Percentiles rank a stretch among this genome's conserved stretches.
phyloP scores from a whole-genome alignment of 2,797 vertebrate species.

The Gila robusta region DNA sequence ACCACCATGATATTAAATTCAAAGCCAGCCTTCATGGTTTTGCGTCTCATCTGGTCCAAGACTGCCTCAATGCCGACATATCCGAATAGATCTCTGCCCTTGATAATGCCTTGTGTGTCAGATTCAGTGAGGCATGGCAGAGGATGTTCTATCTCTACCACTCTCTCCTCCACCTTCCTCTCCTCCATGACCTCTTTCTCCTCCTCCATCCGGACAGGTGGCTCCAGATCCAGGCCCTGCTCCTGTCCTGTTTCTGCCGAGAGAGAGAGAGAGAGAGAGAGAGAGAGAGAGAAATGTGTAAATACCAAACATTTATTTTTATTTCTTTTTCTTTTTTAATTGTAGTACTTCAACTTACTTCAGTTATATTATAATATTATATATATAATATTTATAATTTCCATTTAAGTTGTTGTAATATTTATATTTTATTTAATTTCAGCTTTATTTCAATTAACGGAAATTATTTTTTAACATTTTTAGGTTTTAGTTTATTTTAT shows the following conservation, averaged over 20 bases:
- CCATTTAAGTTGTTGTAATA: neutral
- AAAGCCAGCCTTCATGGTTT: conserved; percentile 94
- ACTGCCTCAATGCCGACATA: conserved; percentile 94
- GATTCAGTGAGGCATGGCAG: conserved; percentile 49
- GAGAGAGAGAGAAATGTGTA: neutral
- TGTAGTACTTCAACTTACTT: too few species aligned
- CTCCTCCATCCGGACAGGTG: conserved; percentile 75
- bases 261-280: neutral
- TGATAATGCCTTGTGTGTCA: conserved; percentile 66
- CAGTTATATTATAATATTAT: too few species aligned
- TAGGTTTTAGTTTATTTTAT: too few species aligned
- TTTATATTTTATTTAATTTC: neutral
- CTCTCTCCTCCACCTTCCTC: conserved; percentile 57
- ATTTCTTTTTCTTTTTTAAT: too few species aligned
- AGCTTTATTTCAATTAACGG: neutral
- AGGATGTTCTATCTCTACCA: conserved; percentile 57
- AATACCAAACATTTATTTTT: neutral
- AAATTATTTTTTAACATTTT: neutral
- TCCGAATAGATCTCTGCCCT: conserved; percentile 81
- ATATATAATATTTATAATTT: neutral
- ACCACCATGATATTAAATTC: conserved; percentile 99
- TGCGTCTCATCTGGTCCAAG: conserved; percentile 93
- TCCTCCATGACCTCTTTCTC: conserved; percentile 56
- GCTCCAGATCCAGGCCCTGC: conserved; percentile 65
- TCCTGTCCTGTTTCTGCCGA: conserved; percentile 61